Conservation (phyloP, 2,113 vertebrate species). For the Sitta europaea region DNA sequence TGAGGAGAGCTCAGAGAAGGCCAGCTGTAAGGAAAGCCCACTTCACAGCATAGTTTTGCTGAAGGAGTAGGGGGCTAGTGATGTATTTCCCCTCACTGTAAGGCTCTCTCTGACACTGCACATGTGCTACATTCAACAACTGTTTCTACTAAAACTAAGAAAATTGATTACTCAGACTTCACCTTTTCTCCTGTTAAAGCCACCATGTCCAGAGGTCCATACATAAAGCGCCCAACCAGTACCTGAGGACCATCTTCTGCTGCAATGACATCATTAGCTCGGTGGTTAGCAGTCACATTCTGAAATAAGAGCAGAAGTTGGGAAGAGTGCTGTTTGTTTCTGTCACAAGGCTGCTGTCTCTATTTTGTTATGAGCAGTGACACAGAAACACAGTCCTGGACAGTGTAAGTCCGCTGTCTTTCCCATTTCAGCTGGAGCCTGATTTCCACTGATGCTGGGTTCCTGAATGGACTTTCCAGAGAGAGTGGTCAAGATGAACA, state of each 20-base stretch:
- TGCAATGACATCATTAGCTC: slow-evolving; percentile 91
- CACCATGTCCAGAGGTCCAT: slow-evolving; percentile 97
- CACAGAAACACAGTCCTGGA: background rate
- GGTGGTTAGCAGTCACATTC: slow-evolving; percentile 96
- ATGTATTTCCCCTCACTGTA: background rate
- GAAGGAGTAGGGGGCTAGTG: background rate
- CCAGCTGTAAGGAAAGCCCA: background rate
- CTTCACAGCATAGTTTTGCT: background rate
- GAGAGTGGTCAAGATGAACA: background rate
- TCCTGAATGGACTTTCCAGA: background rate
- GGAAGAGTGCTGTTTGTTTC: background rate
- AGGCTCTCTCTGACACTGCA: background rate
- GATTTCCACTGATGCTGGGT: background rate
- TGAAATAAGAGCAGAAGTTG: slow-evolving; percentile 42
- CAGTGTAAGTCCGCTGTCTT: too few species aligned
- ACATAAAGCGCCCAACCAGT: slow-evolving; percentile 96
- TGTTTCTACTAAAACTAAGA: background rate
- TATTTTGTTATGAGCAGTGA: background rate
- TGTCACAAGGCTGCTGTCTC: background rate
- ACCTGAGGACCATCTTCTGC: slow-evolving; percentile 89
- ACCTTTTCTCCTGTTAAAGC: slow-evolving; percentile 98
- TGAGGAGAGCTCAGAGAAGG: background rate
- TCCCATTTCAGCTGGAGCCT: background rate
- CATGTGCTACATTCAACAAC: background rate
- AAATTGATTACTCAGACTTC: background rate